A percentile compares a stretch with the other conserved stretches of the same genome.
Conservation (phyloP, 1,140 invertebrate genomes). For the Geopemphigus sp. region DNA sequence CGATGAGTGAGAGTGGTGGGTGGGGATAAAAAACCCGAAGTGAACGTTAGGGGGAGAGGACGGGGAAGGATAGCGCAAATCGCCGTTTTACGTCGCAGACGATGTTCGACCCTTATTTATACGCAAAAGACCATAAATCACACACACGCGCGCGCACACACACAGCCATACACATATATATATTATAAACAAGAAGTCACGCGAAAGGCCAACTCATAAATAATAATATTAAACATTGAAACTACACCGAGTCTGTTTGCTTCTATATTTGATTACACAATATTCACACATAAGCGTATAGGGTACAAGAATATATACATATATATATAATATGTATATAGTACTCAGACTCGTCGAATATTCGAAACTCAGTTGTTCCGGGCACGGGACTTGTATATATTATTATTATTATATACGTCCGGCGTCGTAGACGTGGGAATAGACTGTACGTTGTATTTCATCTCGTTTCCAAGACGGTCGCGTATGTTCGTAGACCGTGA, state of each 20-base stretch:
- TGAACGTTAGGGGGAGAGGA: slow-evolving; percentile 13
- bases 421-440: too few relatives aligned
- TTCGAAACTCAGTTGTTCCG: too few relatives aligned
- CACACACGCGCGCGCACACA: too few relatives aligned
- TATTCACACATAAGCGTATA: not conserved
- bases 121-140: slow-evolving; percentile 34
- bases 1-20: too few relatives aligned
- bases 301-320: too few relatives aligned
- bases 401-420: too few relatives aligned
- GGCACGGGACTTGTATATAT: too few relatives aligned
- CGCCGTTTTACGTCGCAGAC: slow-evolving; percentile 32
- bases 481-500: too few relatives aligned
- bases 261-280: slow-evolving; percentile 41
- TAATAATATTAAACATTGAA: slow-evolving; percentile 49
- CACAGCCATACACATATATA: not conserved
- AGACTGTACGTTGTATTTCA: too few relatives aligned
- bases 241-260: slow-evolving; percentile 33
- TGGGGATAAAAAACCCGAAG: not conserved
- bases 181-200: slow-evolving; percentile 47
- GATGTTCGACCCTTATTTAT: slow-evolving; percentile 48
- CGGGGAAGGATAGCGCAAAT: not conserved
- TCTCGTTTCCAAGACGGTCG: too few relatives aligned
- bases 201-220: slow-evolving; percentile 48
- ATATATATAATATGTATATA: not conserved
- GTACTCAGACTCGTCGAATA: slow-evolving; percentile 2